Evolutionary conservation across 2,113 vertebrate genomes (phyloP), one percentile per base, ranked within the genome.

Genomic region (Equus przewalskii): DNA sequence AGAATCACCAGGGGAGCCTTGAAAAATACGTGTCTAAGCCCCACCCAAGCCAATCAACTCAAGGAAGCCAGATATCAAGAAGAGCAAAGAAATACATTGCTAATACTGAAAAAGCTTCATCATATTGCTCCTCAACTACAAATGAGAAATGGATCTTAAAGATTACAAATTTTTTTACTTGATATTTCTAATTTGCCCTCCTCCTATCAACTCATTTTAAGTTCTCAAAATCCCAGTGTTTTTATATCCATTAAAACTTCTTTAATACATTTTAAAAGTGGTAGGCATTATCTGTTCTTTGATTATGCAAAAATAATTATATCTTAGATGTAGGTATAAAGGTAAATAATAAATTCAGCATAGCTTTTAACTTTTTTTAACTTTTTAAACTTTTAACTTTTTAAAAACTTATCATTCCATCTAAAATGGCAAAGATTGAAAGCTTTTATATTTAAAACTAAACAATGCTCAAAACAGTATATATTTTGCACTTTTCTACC

Each of bases 401-500:
- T 46, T 3, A 83, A 89, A 89, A 84, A 12, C 9, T 36, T 64
- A 36, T 36, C n/a, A 19, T 93, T 89, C 44, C n/a, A 89, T 89
- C 33, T 49, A 44, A 83, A 76, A 76, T 93, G 41, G 67, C 41
- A 93, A 89, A 96, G 22, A 75, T 36, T n/a, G 3, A 62, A 86
- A 69, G 26, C 41, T 83, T 96, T 62, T 54, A 51, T 89, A 83
- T 89, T 89, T 83, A 83, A 96, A 96, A 76, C 91, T n/a, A 62
- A 84, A 93, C 11, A 46, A 72, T 65, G 56, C 64, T 89, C 21
- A 84, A 76, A 64, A 94, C 7, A 93, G 85, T 85, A 56, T 28
- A 14, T 79, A 84, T 70, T 90, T 95, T 80, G 8, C 49, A 14
- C 41, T 85, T 78, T 75, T 70, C 44, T 85, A 64, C 22, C 36